These are phyloP conservation scores for Esperia sulphurella DNA, from an alignment of 2,888 invertebrate species.

Conservation along the genomic window DNA sequence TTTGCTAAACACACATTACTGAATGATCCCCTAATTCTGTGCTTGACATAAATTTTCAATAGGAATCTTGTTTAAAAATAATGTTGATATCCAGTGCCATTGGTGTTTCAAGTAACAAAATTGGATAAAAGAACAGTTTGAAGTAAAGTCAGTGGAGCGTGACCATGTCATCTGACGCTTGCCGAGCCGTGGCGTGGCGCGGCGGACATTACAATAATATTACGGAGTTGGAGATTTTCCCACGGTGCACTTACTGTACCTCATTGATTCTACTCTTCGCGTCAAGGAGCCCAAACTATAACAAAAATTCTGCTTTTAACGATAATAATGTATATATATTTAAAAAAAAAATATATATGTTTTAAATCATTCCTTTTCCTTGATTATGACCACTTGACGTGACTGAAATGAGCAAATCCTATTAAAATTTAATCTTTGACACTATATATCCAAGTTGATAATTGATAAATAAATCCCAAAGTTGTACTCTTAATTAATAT, in stretches of 20 bases:
- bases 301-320: neutral
- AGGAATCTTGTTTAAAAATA: neutral
- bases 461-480: too few relatives aligned
- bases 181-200: conserved; percentile 45
- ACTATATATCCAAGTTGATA: too few relatives aligned
- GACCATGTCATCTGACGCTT: conserved; percentile 54
- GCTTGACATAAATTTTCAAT: too few relatives aligned
- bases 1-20: too few relatives aligned
- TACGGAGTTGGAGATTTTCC: conserved; percentile 51
- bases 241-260: conserved; percentile 33
- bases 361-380: too few relatives aligned
- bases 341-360: too few relatives aligned
- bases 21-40: too few relatives aligned
- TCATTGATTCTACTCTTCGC: conserved; percentile 1
- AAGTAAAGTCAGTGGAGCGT: conserved; percentile 38
- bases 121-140: conserved; percentile 7
- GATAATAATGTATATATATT: too few relatives aligned
- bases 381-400: too few relatives aligned
- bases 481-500: neutral
- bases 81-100: neutral
- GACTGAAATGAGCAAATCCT: too few relatives aligned
- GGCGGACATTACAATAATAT: conserved; percentile 46
- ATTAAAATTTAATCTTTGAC: too few relatives aligned
- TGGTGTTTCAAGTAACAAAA: conserved; percentile 1
- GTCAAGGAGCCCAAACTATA: conserved; percentile 5